A percentile compares a stretch with the other conserved stretches of the same genome.
Conservation (phyloP, 2,888 invertebrate species). For the Cosmia pyralina region DNA sequence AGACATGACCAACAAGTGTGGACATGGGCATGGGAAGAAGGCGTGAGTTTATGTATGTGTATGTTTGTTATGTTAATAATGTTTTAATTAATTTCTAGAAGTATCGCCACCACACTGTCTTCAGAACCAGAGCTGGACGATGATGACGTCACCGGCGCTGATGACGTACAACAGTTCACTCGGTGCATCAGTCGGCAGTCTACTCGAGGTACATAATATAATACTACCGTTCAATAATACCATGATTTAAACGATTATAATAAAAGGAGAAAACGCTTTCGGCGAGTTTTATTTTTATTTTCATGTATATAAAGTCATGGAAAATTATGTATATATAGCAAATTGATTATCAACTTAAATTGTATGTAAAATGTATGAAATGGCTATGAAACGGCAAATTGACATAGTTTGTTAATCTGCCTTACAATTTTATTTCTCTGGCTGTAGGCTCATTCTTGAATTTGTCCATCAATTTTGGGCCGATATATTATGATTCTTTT, state of each 20-base stretch:
- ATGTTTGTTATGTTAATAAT: background rate
- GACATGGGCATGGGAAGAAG: no score
- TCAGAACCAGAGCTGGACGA: slow-evolving; percentile 65
- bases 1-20: background rate
- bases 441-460: background rate
- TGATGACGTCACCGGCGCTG: slow-evolving; percentile 53
- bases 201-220: slow-evolving; percentile 8
- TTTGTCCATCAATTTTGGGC: background rate
- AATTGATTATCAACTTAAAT: background rate
- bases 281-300: background rate
- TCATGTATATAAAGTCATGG: background rate
- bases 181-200: slow-evolving; percentile 71
- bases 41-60: no score
- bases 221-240: background rate
- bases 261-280: background rate
- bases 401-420: background rate
- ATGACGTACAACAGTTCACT: slow-evolving; percentile 53
- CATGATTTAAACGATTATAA: background rate
- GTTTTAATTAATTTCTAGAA: slow-evolving; percentile 62
- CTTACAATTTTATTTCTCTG: background rate
- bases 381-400: background rate
- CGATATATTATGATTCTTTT: background rate
- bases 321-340: no score
- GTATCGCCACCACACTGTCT: slow-evolving; percentile 64
- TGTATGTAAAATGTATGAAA: background rate